Evolutionary conservation across 2,888 invertebrate species (phyloP), one percentile per base, ranked within the genome.

Genomic region (Litoditis marina): DNA sequence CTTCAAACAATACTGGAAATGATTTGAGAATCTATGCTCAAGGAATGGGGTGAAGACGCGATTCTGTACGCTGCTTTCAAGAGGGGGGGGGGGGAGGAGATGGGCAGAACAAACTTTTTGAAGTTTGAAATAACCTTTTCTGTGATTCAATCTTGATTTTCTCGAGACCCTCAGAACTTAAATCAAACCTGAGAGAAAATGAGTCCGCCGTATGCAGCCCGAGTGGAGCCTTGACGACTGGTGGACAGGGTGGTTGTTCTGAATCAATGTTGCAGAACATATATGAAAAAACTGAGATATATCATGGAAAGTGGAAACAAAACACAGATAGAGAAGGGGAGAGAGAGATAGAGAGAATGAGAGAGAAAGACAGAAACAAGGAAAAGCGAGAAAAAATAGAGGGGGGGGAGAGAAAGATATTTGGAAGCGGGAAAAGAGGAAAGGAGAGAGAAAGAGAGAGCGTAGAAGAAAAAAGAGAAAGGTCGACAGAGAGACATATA

Each of bases 181-280:
- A n/a, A 59, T 11, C 22, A 4, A 50, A 63, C 66, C 62, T 78
- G 80, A 5, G 80, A 66, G 60, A 80, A 79, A 4, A 80, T 66
- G 11, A 78, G 73, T 1, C 80, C 80, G 44, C 80, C 80, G 49
- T 78, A 80, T 36, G 76, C 79, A 28, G 77, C 76, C 16, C 63
- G 59, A 13, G 67, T 60, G 31, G 68, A 64, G 25, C 59, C 68
- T 51, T 72, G 70, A 30, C 72, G 68, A 1, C 65, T 59, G n/a
- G 69, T 73, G 22, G 66, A 56, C 16, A 76, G 52, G 22, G 57
- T 67, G 1, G 61, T 27, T 2, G 72, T 63, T 39, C 76, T 76
- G 64, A 53, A 66, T 57, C 58, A 32, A 32, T 16, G 11, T 16
- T 34, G 13, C 3, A 22, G 13, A 8, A 1, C 53, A 47, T 28